A percentile compares a stretch with the other conserved stretches of the same genome.
Evolutionary conservation across 2,113 vertebrate species (phyloP).

Genomic region (Ceyx cyanopectus): DNA sequence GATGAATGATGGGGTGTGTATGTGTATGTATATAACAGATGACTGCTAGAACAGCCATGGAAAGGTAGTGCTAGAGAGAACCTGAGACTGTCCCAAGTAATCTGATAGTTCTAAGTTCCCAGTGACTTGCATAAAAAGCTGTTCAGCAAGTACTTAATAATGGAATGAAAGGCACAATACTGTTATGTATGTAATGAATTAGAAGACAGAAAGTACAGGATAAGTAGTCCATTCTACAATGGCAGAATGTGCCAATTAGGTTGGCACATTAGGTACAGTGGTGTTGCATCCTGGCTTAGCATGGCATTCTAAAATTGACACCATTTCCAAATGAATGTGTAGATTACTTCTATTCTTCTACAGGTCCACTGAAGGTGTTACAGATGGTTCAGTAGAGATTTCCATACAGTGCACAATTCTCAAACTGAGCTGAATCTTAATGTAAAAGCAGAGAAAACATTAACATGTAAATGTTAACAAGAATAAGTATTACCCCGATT

Average conservation of each 20-base stretch:
- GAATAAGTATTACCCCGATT: background rate
- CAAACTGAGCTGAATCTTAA: background rate
- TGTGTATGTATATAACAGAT: background rate
- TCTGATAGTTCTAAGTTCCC: background rate
- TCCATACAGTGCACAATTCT: background rate
- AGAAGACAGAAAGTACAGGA: background rate
- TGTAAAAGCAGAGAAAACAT: background rate
- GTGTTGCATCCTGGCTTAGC: background rate
- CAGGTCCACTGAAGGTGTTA: background rate
- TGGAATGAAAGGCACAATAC: background rate
- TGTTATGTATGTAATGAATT: background rate
- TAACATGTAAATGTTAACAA: background rate
- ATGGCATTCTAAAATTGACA: background rate
- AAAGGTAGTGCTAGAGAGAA: background rate
- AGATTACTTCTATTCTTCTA: background rate
- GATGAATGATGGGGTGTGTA: background rate
- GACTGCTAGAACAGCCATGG: background rate
- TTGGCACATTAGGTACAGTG: background rate
- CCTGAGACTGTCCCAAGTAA: background rate
- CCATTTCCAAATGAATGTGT: background rate
- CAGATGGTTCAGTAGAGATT: background rate
- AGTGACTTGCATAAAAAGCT: background rate
- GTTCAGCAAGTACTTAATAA: background rate
- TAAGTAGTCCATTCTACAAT: background rate
- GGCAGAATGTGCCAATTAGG: background rate